Base-by-base conservation (phyloP, 2,113 vertebrate species). In the Miniopterus natalensis region DNA sequence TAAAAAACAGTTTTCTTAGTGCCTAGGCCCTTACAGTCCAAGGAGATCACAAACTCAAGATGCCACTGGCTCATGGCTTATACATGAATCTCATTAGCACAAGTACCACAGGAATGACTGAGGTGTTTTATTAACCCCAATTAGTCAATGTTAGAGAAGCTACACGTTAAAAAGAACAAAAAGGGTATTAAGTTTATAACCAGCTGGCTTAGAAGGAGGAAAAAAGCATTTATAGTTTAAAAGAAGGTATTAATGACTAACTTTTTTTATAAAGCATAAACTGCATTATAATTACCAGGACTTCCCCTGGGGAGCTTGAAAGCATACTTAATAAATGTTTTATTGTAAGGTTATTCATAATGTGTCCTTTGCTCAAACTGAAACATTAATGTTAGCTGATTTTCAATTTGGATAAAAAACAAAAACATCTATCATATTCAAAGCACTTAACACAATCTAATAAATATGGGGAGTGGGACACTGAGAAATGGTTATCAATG, bases 201-300 rank as follows among this genome's bases (percentile, higher is more conserved):
- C 3, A 77, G 36, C 55, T 81, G 83, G 36, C 79, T 94, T 47
- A 71, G 51, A 29, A 49, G 25, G 83, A 36, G 53, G 57, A 55
- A 66, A 83, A 80, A 94, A 49, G 25, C 55, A 80, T 20, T 53
- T 65, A 42, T 1, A 2, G 73, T 79, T 90, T 59, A 23, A 57
- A 90, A 90, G 36, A 81, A 80, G 13, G 70, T 74, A 92, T 57
- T 68, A 55, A 55, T 87, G 51, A 57, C 20, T 71, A 75, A 80
- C 42, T 88, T 94, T 71, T 68, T 68, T 89, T 59, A 84, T 77
- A 83, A 90, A 84, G 63, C 55, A 92, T 63, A 77, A 90, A 84
- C 49, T 73, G 11, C 31, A 88, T 27, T 75, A n/a, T 63, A 88
- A 83, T 89, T 49, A 68, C 42, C n/a, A 90, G 75, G 63, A 85